Conservation (phyloP, 2,888 invertebrate genomes). For the Disparrhopalites patrizii region DNA sequence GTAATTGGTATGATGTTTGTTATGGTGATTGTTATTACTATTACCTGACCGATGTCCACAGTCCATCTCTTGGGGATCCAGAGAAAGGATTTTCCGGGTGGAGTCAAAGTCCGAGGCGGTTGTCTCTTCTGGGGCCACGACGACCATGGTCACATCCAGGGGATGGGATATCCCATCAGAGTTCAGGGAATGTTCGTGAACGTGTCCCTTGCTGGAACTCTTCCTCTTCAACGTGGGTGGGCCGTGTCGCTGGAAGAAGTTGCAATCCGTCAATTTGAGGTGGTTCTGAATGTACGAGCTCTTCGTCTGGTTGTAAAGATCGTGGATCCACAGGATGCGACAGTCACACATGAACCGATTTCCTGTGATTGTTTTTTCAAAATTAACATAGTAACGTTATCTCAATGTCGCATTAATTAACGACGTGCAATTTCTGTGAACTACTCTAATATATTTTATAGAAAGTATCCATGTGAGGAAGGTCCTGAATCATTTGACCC, state of each 20-base stretch:
- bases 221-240: background rate
- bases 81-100: slow-evolving; percentile 30
- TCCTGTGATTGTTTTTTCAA: slow-evolving; percentile 58
- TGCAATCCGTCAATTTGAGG: slow-evolving; percentile 32
- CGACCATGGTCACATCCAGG: slow-evolving; percentile 32
- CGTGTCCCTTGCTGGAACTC: background rate
- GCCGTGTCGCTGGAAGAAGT: slow-evolving; percentile 29
- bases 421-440: background rate
- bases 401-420: too few species aligned
- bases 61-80: slow-evolving; percentile 38
- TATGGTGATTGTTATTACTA: too few species aligned
- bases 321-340: slow-evolving; percentile 74
- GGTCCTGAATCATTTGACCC: background rate
- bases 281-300: slow-evolving; percentile 35
- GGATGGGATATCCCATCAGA: background rate
- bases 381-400: background rate
- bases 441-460: background rate
- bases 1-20: too few species aligned
- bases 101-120: slow-evolving; percentile 38
- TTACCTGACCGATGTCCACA: too few species aligned
- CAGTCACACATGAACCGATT: slow-evolving; percentile 81
- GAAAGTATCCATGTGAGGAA: background rate
- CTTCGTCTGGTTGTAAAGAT: slow-evolving; percentile 66
- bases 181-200: background rate
- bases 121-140: slow-evolving; percentile 37